Base-by-base conservation (phyloP, 2,888 invertebrate genomes). In the Drosophila mercatorum region DNA sequence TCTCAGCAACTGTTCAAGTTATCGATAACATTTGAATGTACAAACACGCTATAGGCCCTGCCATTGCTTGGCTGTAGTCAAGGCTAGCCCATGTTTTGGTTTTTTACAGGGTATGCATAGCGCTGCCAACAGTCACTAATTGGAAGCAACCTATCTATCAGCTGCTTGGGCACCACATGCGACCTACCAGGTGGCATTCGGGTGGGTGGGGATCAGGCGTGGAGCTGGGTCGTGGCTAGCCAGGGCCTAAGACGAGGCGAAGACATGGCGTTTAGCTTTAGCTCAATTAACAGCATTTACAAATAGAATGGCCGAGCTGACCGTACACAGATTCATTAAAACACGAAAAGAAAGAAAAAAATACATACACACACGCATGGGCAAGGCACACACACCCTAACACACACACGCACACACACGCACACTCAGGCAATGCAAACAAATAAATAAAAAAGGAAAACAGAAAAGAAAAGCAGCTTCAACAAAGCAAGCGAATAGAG, bases 271-370 rank as follows among this genome's bases (percentile, higher is more conserved):
- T 79, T 89, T 73, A 79, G 89, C 75, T 84, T 80, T 75, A 72
- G 86, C 86, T 86, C 89, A 86, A 86, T 89, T 86, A 89, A 86
- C 82, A 78, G 85, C 78, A 72, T 80, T 78, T 79, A 75, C 78
- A 82, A 80, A 71, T 70, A 68, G 83, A 87, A 84, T 77, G 84
- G 64, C 65, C 65, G 64, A 73, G 69, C 73, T 71, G 55, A 52
- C 57, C 63, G 60, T 74, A 72, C 85, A 81, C 85, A 81, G 89
- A 89, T 88, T 86, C 86, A 86, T 89, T 89, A 82, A 89, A 85
- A 78, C 78, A 88, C 79, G 62, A 76, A 76, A 71, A 17, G 17
- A 17, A 17, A n/a, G n/a, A 17, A 70, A 66, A 57, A 60, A 61
- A 28, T 28, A 28, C 28, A 28, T 12, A 63, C 22, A 17, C 46